A percentile compares a stretch with the other conserved stretches of the same genome.
These are phyloP conservation scores for Amblyteles armatorius DNA, from an alignment of 2,888 invertebrate species.

Conservation along the genomic window DNA sequence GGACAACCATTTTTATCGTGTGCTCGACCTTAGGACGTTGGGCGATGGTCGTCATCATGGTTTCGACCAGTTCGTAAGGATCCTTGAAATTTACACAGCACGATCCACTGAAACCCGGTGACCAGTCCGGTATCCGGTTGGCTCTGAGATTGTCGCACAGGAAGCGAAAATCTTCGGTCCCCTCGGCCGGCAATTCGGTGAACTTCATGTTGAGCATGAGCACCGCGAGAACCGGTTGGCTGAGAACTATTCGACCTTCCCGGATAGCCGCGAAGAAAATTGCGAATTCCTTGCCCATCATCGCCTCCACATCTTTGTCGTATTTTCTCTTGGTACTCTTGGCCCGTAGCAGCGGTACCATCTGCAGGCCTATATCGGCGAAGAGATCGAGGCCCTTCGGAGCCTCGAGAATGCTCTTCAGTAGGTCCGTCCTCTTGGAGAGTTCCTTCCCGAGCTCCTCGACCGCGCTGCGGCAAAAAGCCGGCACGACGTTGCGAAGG, in stretches of 20 bases:
- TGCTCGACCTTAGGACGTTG: slow-evolving; percentile 54
- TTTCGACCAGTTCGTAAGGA: slow-evolving; percentile 58
- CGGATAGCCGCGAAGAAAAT: slow-evolving; percentile 61
- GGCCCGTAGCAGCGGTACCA: slow-evolving; percentile 56
- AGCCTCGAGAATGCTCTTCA: slow-evolving; percentile 33
- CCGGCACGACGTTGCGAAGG: slow-evolving; percentile 52
- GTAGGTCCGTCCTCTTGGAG: slow-evolving; percentile 34
- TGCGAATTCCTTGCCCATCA: slow-evolving; percentile 67
- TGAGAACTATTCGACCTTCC: slow-evolving; percentile 59
- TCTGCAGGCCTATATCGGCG: slow-evolving; percentile 60
- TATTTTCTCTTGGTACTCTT: slow-evolving; percentile 20
- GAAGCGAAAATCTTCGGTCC: slow-evolving; percentile 66
- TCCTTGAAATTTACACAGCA: slow-evolving; percentile 39
- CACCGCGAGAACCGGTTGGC: slow-evolving; percentile 68
- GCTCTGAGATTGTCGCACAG: slow-evolving; percentile 66
- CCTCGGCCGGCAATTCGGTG: slow-evolving; percentile 51
- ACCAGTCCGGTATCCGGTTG: slow-evolving; percentile 67
- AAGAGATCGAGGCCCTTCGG: slow-evolving; percentile 61
- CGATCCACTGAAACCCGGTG: slow-evolving; percentile 38
- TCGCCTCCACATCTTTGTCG: slow-evolving; percentile 23
- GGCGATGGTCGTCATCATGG: slow-evolving; percentile 54
- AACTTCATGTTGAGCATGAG: slow-evolving; percentile 68
- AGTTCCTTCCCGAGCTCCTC: slow-evolving; percentile 55
- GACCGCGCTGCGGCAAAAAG: slow-evolving; percentile 60
- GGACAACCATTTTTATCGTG: slow-evolving; percentile 43